Percentiles rank a stretch among this genome's conserved stretches.
phyloP scores from a whole-genome alignment of 1,140 invertebrate genomes.

The honey bee (Apis mellifera) region Amel_HAv3.1 CM009934.2:8585501-8586000 shows the following conservation, averaged over 20 bases:
- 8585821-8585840: too few relatives aligned
- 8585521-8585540: neutral
- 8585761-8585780: too few relatives aligned
- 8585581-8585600: neutral
- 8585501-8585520: neutral
- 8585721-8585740: too few relatives aligned
- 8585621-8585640: neutral
- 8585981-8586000: neutral
- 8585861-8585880: neutral
- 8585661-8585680: neutral
- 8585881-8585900: neutral
- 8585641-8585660: neutral
- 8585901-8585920: neutral
- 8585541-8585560: neutral
- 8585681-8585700: slow-evolving; percentile 13
- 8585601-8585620: neutral
- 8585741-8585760: too few relatives aligned
- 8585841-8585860: too few relatives aligned
- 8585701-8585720: neutral
- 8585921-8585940: neutral
- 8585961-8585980: slow-evolving; percentile 1
- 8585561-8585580: neutral
- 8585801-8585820: too few relatives aligned
- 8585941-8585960: slow-evolving; percentile 1
- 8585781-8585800: too few relatives aligned